Evolutionary conservation across 64 coral and sea anemone species (phyloP).

Genomic region (Montipora efflorescens): DNA sequence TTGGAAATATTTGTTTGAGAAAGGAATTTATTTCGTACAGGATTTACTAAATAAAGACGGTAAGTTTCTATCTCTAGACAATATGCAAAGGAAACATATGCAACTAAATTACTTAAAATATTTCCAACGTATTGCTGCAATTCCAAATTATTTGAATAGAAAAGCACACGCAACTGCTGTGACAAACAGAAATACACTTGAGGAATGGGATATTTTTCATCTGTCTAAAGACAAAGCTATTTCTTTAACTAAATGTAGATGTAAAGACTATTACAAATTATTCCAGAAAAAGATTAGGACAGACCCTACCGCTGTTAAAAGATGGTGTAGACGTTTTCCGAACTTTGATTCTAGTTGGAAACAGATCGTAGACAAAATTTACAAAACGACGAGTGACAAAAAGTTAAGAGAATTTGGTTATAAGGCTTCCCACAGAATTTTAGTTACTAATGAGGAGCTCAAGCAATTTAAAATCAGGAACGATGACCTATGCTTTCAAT

Average conservation of each 20-base stretch:
- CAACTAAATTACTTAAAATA: neutral
- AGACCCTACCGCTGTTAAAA: neutral
- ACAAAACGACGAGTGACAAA: neutral
- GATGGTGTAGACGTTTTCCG: neutral
- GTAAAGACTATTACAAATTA: too few species aligned
- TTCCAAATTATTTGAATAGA: constrained; percentile 1
- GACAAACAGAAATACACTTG: neutral
- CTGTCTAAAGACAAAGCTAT: neutral
- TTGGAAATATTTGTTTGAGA: neutral
- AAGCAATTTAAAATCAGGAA: neutral
- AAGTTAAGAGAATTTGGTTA: constrained; percentile 5
- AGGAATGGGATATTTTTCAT: neutral
- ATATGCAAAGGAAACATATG: neutral
- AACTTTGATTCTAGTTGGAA: neutral
- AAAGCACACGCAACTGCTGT: neutral
- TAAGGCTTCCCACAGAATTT: neutral
- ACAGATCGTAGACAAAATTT: neutral
- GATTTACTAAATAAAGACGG: neutral
- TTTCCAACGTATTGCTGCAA: constrained; percentile 19
- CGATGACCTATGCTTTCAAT: neutral
- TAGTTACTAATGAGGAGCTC: neutral
- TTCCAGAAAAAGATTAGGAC: neutral
- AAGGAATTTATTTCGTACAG: constrained; percentile 1
- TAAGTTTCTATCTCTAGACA: neutral
- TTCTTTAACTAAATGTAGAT: too few species aligned